Base-by-base conservation (phyloP, 2,888 invertebrate genomes). In the Epicampocera succincta region DNA sequence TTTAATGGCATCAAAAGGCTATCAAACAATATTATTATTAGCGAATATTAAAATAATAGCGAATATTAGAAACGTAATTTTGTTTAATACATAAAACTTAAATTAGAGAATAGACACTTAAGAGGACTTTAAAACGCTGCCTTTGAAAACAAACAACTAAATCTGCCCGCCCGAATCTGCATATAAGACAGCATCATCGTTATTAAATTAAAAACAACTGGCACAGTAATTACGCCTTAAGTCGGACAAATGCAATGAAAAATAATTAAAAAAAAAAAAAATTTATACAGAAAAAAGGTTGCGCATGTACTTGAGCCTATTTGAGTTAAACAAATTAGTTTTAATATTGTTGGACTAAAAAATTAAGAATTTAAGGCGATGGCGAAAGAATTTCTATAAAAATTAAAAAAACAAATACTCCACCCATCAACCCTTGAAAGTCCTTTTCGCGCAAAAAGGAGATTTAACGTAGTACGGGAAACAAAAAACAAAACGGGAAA, bases 191-290 rank as follows among this genome's bases (percentile, higher is more conserved):
- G n/a, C n/a, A n/a, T n/a, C n/a, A n/a, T n/a, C n/a, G n/a, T n/a
- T n/a, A n/a, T n/a, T 25, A 25, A 25, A 25, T 25, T 3, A 25
- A 8, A 12, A 2, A 19, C 19, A 9, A 15, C 66, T 54, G 12
- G 8, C 8, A n/a, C 13, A 52, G 15, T 38, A 25, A 13, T 1
- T 48, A 71, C 69, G 73, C 61, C 84, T 58, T 44, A 38, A 61
- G 54, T 33, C 58, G 50, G 25, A 81, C 84, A 87, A 86, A 87
- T 84, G 87, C 85, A 84, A 85, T 86, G 83, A 85, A 77, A 52
- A 46, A 44, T 19, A 48, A 50, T 44, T 42, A 48, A 52, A 25
- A 21, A 46, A 69, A n/a, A n/a, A n/a, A n/a, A n/a, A n/a, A n/a
- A n/a, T 17, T 17, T 2, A 15, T 2, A 3, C 4, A 56, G 25